Evolutionary conservation across 2,888 invertebrate genomes (phyloP), one percentile per base, ranked within the genome.

Genomic region (Caenorhabditis sp.): DNA sequence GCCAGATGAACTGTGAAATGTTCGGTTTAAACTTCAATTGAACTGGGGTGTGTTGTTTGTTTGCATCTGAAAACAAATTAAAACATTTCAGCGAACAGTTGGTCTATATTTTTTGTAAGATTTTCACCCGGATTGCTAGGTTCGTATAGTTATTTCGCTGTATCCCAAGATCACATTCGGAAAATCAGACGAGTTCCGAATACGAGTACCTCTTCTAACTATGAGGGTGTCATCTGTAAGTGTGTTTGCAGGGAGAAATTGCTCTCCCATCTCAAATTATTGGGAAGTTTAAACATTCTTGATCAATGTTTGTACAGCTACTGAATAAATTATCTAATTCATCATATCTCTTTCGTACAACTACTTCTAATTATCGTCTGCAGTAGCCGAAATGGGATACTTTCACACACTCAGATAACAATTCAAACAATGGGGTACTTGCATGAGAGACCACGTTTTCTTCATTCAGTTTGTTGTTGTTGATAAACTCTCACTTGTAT

Each of bases 1-100:
- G n/a, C 24, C 27, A 9, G 30, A 62, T 55, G 48, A 11, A 65
- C 39, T 74, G 73, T 30, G 65, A 53, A 48, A 11, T 74, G n/a
- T n/a, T n/a, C n/a, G n/a, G n/a, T n/a, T n/a, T n/a, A n/a, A n/a
- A n/a, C 45, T 74, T 52, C 61, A 66, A 8, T 32, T 74, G 2
- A 59, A 46, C 24, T 74, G 73, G 73, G 41, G 73, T 74, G 35
- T 46, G 56, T 26, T 56, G 3, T 26, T 11, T 30, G 41, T 43
- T 39, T 11, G 15, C 13, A 13, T 35, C 20, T 11, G 8, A 17
- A 20, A 62, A n/a, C n/a, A n/a, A n/a, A n/a, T n/a, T n/a, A n/a
- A n/a, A n/a, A n/a, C n/a, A n/a, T 74, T 75, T 41, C 75, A 76
- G 76, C 59, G 27, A 65, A 65, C 37, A 70, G 76, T 41, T 76